Evolutionary conservation across 2,888 invertebrate species (phyloP).

Genomic region (Yponomeuta cagnagella): DNA sequence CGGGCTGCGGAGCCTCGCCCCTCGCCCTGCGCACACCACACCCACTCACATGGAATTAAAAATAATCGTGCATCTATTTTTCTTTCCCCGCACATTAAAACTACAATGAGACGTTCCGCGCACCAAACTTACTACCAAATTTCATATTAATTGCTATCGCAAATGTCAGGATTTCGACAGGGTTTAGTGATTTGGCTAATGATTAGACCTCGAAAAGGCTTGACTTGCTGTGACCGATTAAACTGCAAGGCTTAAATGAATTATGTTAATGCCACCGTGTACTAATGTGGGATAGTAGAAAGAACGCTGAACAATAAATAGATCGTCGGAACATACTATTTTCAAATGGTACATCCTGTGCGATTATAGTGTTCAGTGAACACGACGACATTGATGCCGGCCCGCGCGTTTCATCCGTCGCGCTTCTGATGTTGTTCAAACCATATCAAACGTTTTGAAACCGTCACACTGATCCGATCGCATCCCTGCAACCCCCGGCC

Average conservation of each 20-base stretch:
- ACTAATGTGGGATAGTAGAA: too few species aligned
- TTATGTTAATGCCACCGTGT: too few species aligned
- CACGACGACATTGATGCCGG: slow-evolving; percentile 19
- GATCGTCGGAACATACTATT: neutral
- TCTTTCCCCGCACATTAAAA: neutral
- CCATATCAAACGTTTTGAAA: slow-evolving; percentile 64
- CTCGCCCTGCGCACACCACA: slow-evolving; percentile 27
- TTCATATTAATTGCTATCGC: neutral
- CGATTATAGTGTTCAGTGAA: slow-evolving; percentile 13
- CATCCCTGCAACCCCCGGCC: slow-evolving; percentile 9
- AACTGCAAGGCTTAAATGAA: too few species aligned
- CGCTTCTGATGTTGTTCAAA: slow-evolving; percentile 67
- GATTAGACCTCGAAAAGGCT: too few species aligned
- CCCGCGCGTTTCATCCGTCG: slow-evolving; percentile 51
- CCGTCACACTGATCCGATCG: slow-evolving; percentile 45
- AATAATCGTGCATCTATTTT: neutral
- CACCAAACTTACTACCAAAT: slow-evolving; percentile 14
- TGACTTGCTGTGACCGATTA: too few species aligned
- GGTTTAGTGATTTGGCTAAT: too few species aligned
- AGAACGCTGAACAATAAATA: neutral
- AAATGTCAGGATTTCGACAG: too few species aligned
- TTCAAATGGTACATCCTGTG: slow-evolving; percentile 2
- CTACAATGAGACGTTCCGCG: neutral
- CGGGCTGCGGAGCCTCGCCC: slow-evolving; percentile 68
- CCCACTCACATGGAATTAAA: slow-evolving; percentile 4